Evolutionary conservation across 2,113 vertebrate species (phyloP).

Genomic region (Elephantulus edwardii): DNA sequence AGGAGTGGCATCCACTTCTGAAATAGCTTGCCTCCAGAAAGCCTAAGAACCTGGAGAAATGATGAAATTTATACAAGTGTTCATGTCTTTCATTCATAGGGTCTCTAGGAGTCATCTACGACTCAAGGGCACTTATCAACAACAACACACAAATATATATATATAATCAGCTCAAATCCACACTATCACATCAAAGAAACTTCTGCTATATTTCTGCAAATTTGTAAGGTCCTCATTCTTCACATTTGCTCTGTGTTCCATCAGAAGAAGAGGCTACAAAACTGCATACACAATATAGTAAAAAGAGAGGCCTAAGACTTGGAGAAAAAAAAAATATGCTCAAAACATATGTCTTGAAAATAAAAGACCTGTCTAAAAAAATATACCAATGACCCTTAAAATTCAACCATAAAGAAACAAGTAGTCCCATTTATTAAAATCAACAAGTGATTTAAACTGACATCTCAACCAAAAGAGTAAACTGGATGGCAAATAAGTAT

Average conservation of each 20-base stretch:
- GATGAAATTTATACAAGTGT: too few relatives aligned
- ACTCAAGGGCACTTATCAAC: too few relatives aligned
- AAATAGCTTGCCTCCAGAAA: too few relatives aligned
- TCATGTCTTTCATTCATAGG: too few relatives aligned
- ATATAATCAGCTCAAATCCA: background rate
- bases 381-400: background rate
- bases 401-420: too few relatives aligned
- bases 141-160: too few relatives aligned
- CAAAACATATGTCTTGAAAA: background rate
- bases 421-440: too few relatives aligned
- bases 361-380: background rate
- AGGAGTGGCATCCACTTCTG: too few relatives aligned
- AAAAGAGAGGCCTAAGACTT: background rate
- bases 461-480: background rate
- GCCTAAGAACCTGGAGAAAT: too few relatives aligned
- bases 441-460: background rate
- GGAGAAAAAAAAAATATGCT: background rate
- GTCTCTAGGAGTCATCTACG: too few relatives aligned
- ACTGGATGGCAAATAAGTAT: background rate
- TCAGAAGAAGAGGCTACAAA: background rate
- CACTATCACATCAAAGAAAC: background rate
- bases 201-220: background rate
- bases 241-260: background rate
- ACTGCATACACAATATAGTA: background rate
- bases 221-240: background rate